Conservation (phyloP, 2,797 vertebrate genomes). For the Amphiprion clarkii region DNA sequence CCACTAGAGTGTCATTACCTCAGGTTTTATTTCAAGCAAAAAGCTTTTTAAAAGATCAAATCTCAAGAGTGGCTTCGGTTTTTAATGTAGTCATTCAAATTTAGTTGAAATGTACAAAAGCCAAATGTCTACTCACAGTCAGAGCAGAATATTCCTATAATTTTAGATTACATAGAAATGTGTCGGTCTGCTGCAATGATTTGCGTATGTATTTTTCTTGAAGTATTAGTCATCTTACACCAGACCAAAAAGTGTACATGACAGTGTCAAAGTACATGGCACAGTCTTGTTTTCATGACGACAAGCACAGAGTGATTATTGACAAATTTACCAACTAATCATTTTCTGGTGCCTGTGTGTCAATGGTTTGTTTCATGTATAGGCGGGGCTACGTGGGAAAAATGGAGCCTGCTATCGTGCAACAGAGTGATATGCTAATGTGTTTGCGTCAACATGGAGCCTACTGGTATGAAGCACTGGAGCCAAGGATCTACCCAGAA, state of each 20-base stretch:
- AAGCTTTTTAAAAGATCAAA: neutral
- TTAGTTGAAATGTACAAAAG: neutral
- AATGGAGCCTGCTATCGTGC: constrained; percentile 71
- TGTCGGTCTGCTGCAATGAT: neutral
- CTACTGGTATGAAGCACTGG: constrained; percentile 70
- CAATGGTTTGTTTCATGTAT: constrained; percentile 80
- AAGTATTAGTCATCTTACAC: constrained; percentile 3
- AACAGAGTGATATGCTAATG: constrained; percentile 72
- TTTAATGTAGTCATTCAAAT: neutral
- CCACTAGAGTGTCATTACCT: neutral
- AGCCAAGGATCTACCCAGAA: constrained; percentile 71
- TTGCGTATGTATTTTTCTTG: constrained; percentile 2
- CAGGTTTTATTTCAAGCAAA: neutral
- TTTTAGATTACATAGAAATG: neutral
- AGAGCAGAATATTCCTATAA: neutral
- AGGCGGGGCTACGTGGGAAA: constrained; percentile 70
- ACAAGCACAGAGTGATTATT: constrained; percentile 57
- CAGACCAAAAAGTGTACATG: neutral
- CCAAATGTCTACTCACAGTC: neutral
- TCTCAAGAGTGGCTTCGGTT: neutral
- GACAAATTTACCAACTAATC: constrained; percentile 70
- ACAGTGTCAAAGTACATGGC: neutral
- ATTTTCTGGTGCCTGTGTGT: constrained; percentile 79
- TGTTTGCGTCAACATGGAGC: constrained; percentile 74
- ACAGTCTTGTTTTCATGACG: constrained; percentile 47